Conservation (phyloP, 1,140 invertebrate genomes). For the Papilio xuthus region DNA sequence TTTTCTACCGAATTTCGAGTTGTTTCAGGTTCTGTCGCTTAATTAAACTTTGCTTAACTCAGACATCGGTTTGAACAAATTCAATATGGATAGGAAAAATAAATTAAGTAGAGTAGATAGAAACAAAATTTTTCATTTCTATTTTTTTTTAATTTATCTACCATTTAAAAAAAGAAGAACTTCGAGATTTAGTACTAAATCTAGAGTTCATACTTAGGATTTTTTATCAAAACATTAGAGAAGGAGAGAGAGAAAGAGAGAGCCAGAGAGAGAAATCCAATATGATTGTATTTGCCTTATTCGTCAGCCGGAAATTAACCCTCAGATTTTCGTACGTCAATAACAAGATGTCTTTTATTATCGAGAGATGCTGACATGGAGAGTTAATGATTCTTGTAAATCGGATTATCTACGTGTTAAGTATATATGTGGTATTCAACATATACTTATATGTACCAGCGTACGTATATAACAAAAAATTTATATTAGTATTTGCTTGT, state of each 20-base stretch:
- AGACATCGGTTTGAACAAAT: neutral
- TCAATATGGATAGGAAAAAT: no score
- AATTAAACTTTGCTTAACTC: neutral
- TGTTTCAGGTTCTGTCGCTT: neutral
- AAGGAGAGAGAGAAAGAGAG: neutral
- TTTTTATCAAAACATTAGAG: neutral
- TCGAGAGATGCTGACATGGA: constrained; percentile 16
- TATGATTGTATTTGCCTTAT: constrained; percentile 6
- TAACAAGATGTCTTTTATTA: constrained; percentile 19
- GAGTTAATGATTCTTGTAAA: constrained; percentile 18
- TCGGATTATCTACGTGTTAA: constrained; percentile 13
- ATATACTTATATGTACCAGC: neutral
- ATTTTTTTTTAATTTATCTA: no score
- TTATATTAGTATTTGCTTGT: no score
- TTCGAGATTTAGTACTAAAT: no score
- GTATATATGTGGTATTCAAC: no score
- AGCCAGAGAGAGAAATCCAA: constrained; percentile 3
- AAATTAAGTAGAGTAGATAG: no score
- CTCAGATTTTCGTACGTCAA: constrained; percentile 18
- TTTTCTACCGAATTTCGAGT: neutral
- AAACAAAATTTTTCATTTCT: no score
- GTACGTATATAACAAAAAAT: no score
- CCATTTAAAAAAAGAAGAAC: no score
- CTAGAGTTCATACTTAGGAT: no score
- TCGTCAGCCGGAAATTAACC: constrained; percentile 24